A percentile compares a stretch with the other conserved stretches of the same genome.
These are phyloP conservation scores for Aphelinus atriplicis DNA, from an alignment of 1,140 invertebrate species.

Conservation along the genomic window DNA sequence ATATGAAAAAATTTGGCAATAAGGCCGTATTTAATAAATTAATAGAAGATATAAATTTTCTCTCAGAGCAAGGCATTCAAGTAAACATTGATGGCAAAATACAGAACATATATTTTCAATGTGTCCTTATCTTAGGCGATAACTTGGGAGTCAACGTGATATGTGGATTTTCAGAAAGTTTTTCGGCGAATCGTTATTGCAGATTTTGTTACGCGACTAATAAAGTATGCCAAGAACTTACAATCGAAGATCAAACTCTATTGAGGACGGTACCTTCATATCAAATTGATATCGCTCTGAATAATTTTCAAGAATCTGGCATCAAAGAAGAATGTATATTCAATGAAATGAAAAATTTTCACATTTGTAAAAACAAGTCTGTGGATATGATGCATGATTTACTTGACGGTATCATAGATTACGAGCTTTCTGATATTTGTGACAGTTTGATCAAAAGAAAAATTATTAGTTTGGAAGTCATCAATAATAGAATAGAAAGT, in stretches of 20 bases:
- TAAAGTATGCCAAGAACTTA: constrained; percentile 12
- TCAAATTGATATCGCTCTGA: neutral
- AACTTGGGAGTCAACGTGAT: constrained; percentile 41
- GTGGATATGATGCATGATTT: constrained; percentile 42
- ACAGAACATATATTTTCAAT: constrained; percentile 21
- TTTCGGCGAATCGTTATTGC: constrained; percentile 37
- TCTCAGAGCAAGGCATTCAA: constrained; percentile 19
- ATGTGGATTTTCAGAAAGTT: constrained; percentile 38
- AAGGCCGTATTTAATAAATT: constrained; percentile 20
- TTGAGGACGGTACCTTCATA: constrained; percentile 27
- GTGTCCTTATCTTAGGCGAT: constrained; percentile 26
- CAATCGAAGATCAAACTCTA: neutral
- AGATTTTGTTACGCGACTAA: constrained; percentile 34
- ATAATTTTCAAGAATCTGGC: neutral
- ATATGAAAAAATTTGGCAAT: neutral
- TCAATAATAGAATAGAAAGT: constrained; percentile 24
- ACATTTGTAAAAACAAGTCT: constrained; percentile 35
- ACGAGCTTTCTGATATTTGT: neutral
- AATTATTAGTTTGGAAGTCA: neutral
- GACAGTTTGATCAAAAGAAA: constrained; percentile 10
- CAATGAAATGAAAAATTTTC: constrained; percentile 34
- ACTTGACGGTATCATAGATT: neutral
- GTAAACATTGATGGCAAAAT: constrained; percentile 17
- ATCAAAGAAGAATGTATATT: constrained; percentile 39
- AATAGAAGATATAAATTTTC: constrained; percentile 29